Base-by-base conservation (phyloP, 2,113 vertebrate genomes). In the Columba livia region DNA sequence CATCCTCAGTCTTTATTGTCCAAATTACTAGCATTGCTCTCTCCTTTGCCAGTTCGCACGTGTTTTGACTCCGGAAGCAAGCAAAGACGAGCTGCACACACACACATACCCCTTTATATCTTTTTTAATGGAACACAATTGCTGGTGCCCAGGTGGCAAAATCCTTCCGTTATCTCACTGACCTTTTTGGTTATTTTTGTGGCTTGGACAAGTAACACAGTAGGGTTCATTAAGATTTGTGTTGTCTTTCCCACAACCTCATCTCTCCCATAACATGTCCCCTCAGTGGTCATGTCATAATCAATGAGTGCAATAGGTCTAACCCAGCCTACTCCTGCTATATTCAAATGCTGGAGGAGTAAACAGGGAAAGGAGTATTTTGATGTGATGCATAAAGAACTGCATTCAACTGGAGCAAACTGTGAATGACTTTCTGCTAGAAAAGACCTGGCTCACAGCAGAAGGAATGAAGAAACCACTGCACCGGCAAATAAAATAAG, bases 181-280 rank as follows among this genome's bases (percentile, higher is more conserved):
- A 73, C 75, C 74, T 85, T 79, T 24, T 6, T 73, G 67, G 47
- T 53, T 57, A 18, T 58, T 88, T 47, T 34, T 47, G 47, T 38
- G 26, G 70, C 32, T 57, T 47, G 61, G 64, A 24, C 44, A 71
- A 82, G 26, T 31, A 57, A 73, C 0, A 0, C 54, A 34, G 51
- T n/a, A 57, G 23, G 65, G 78, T 34, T 89, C 38, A 23, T 3
- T 19, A 19, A 58, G 64, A 60, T 87, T 24, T 21, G 23, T 48
- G 40, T 5, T 44, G 23, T 60, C 70, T 56, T 75, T 67, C 44
- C 66, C 81, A 71, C 57, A 67, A 48, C 73, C 70, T 83, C 51
- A 40, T 36, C 51, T 71, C 50, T 90, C 48, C 66, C 8, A 3
- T 34, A 40, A 54, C 12, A 77, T 0, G 0, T 32, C 23, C n/a